Conservation (phyloP, 2,113 vertebrate species). For the Bubalus kerabau region DNA sequence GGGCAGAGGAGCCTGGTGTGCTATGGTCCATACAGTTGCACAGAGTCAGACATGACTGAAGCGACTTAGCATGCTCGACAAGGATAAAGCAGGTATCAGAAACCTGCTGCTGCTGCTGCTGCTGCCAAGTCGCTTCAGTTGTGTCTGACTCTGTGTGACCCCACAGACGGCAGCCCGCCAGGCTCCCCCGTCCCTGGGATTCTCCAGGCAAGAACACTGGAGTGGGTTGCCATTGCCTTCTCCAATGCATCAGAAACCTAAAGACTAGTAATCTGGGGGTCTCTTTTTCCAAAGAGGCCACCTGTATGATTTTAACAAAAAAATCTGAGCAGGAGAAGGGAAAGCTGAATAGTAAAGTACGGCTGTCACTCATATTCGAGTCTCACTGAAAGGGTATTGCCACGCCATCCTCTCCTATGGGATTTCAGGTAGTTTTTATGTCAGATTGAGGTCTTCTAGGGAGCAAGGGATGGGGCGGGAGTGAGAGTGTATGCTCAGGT, state of each 20-base stretch:
- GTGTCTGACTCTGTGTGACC: no score
- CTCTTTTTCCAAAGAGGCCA: not conserved
- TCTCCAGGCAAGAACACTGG: no score
- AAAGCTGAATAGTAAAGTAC: no score
- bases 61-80: not conserved
- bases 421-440: not conserved
- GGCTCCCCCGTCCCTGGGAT: no score
- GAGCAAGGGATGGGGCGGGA: not conserved
- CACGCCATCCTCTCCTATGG: not conserved
- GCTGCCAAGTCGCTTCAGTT: no score
- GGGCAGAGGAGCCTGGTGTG: not conserved
- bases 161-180: no score
- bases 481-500: not conserved
- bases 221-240: no score
- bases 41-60: not conserved
- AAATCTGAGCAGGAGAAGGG: not conserved
- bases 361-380: not conserved
- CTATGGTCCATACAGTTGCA: not conserved
- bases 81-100: not conserved
- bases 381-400: not conserved
- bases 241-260: not conserved
- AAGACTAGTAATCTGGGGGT: not conserved
- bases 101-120: not conserved
- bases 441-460: not conserved
- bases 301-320: not conserved